phyloP scores from a whole-genome alignment of 2,113 vertebrate species.

The Orthonyx spaldingii region DNA sequence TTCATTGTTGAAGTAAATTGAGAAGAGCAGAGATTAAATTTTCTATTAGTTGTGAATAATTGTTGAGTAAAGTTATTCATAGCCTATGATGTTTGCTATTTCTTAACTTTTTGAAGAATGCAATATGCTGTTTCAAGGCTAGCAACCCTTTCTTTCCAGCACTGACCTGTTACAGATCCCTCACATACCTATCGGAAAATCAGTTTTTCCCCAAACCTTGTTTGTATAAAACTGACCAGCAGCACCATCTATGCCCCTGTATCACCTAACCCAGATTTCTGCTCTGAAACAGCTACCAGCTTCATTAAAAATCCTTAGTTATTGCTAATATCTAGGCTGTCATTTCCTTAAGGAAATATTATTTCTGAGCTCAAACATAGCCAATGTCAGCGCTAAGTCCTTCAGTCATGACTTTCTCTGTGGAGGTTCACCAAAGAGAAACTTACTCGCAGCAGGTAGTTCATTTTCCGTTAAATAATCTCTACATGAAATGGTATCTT shows the following conservation, averaged over 20 bases:
- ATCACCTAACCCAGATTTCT: background rate
- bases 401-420: background rate
- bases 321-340: background rate
- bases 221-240: background rate
- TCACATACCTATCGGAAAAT: background rate
- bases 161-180: background rate
- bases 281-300: background rate
- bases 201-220: background rate
- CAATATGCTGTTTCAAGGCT: background rate
- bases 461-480: conserved; percentile 8
- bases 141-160: background rate
- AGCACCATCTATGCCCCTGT: background rate
- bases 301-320: background rate
- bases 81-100: fast-evolving
- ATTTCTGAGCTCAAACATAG: background rate
- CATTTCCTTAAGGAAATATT: background rate
- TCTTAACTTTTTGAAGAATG: background rate
- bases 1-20: background rate
- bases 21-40: background rate
- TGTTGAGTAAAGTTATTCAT: background rate
- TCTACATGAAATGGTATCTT: background rate
- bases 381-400: background rate
- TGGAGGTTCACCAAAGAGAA: background rate
- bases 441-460: background rate
- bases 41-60: background rate